Conservation (phyloP, 1,140 invertebrate species). For the Nasonia vitripennis region DNA sequence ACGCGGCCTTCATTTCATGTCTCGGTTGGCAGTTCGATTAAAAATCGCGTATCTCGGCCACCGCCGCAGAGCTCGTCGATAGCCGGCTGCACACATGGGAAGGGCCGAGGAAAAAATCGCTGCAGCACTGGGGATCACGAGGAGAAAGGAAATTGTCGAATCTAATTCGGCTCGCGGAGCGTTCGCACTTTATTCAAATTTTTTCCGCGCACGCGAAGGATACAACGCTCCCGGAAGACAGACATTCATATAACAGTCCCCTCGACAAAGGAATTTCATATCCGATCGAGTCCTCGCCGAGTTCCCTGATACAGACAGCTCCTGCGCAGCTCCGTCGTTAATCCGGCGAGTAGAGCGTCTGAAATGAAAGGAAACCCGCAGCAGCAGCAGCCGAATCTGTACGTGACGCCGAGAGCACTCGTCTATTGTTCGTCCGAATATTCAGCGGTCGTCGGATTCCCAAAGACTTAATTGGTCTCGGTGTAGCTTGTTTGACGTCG, state of each 20-base stretch:
- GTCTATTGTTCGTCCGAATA: neutral
- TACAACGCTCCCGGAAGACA: no score
- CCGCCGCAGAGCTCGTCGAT: neutral
- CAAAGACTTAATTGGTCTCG: no score
- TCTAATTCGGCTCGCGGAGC: no score
- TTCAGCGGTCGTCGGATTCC: neutral
- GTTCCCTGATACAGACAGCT: neutral
- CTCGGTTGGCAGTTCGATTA: slow-evolving; percentile 27
- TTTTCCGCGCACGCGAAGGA: no score
- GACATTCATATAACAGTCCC: no score
- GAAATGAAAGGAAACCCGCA: neutral
- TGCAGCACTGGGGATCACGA: no score
- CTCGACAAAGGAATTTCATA: slow-evolving; percentile 4
- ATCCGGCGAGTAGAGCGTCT: neutral
- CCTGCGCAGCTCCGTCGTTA: no score
- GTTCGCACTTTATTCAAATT: no score
- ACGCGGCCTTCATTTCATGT: neutral
- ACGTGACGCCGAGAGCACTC: neutral
- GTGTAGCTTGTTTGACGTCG: neutral
- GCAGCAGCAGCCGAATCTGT: neutral
- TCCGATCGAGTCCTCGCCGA: neutral
- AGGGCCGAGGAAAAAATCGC: neutral
- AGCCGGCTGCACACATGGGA: neutral
- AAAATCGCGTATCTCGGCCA: slow-evolving; percentile 22
- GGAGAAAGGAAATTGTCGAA: neutral